Conservation (phyloP, 1,140 invertebrate genomes). For the Adoxophyes honmai region DNA sequence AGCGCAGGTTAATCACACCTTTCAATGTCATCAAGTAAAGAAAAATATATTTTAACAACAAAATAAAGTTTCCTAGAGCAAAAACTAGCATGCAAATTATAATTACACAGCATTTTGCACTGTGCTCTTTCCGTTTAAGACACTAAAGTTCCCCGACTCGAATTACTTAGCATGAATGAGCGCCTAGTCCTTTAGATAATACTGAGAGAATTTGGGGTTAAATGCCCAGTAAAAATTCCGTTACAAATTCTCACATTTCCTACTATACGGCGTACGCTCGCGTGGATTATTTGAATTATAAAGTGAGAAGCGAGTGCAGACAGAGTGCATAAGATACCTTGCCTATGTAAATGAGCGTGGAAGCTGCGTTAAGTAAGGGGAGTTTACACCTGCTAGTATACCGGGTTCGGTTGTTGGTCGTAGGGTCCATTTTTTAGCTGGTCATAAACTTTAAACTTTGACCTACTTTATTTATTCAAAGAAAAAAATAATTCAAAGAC, state of each 20-base stretch:
- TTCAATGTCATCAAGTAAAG: too few relatives aligned
- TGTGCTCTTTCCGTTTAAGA: constrained; percentile 1
- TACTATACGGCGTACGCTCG: constrained; percentile 48
- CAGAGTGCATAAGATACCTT: constrained; percentile 65
- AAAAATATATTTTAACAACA: too few relatives aligned
- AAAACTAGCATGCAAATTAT: background rate
- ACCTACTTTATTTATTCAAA: background rate
- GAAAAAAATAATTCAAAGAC: too few relatives aligned
- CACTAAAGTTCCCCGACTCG: background rate
- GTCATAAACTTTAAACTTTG: constrained; percentile 4
- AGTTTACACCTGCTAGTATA: constrained; percentile 38
- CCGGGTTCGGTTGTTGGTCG: background rate
- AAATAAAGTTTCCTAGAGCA: too few relatives aligned
- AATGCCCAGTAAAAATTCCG: constrained; percentile 51
- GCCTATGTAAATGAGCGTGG: constrained; percentile 62
- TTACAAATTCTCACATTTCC: constrained; percentile 73
- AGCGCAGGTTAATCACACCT: too few relatives aligned
- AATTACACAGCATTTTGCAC: background rate
- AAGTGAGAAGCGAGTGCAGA: constrained; percentile 65
- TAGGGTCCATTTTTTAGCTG: background rate
- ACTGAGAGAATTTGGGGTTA: constrained; percentile 20
- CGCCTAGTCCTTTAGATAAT: constrained; percentile 15
- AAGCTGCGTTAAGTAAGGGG: constrained; percentile 40
- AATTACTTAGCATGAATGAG: constrained; percentile 8
- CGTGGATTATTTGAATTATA: constrained; percentile 71